phyloP scores from a whole-genome alignment of 30 jellyfish, hydroid and myxozoan genomes.

The Catostylus mosaicus region DNA sequence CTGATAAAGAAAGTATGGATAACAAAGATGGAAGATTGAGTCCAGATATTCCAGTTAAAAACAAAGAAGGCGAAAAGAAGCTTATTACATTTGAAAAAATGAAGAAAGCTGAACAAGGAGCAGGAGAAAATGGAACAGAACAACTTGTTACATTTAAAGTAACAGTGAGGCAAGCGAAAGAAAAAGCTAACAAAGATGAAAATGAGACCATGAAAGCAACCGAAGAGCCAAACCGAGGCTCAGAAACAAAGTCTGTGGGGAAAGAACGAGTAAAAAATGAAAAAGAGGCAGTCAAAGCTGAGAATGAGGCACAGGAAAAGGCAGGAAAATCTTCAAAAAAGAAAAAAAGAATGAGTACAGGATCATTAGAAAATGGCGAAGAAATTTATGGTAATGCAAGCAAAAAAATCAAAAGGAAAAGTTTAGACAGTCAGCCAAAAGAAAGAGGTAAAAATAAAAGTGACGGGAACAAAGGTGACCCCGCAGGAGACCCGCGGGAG shows the following conservation, averaged over 20 bases:
- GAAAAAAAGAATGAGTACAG: not conserved
- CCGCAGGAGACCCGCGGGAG: constrained; percentile 17
- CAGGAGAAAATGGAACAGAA: not conserved
- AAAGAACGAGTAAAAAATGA: not conserved
- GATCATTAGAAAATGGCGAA: constrained; percentile 2
- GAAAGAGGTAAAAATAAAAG: constrained; percentile 5
- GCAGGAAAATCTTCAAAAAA: not conserved
- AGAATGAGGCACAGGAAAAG: not conserved
- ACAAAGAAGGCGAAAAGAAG: constrained; percentile 6
- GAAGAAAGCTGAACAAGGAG: not conserved
- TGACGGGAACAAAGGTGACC: constrained; percentile 17
- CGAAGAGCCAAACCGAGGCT: not conserved
- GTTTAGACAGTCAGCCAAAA: not conserved
- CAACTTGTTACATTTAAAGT: constrained; percentile 49
- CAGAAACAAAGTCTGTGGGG: not conserved
- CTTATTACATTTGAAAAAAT: constrained; percentile 9
- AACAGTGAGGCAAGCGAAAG: constrained; percentile 37
- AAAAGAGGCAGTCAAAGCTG: not conserved
- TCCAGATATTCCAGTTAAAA: not conserved
- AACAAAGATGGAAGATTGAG: not conserved
- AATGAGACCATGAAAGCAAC: not conserved
- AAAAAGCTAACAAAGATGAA: not conserved
- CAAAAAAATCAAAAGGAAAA: constrained; percentile 15
- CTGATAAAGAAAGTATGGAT: not conserved
- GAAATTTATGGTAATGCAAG: not conserved